Evolutionary conservation across 2,113 vertebrate species (phyloP), one percentile per base, ranked within the genome.

Genomic region (Suricata suricatta): DNA sequence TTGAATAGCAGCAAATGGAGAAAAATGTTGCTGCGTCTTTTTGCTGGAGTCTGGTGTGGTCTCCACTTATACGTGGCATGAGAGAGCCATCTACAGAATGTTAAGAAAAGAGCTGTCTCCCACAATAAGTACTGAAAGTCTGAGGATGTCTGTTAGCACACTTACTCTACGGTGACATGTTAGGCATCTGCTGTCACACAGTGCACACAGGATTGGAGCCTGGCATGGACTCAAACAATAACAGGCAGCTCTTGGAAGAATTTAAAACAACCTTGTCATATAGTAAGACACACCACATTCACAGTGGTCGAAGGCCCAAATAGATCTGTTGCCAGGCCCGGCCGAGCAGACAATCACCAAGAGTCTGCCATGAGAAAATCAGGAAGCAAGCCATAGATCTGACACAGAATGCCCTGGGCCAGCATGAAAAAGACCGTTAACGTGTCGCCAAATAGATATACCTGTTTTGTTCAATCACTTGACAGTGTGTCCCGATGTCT

Each of bases 11-110:
- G 68, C 77, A 90, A 95, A 92, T 0, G 21, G 71, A 94, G 44
- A 92, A 23, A 14, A 69, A 47, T 41, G 21, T 57, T 71, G n/a
- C n/a, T 71, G 27, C 74, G 63, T 86, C 33, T 47, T 91, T 97
- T 86, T 74, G 35, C 91, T 91, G 23, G 47, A 95, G 72, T 86
- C 68, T 95, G 44, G 2, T 35, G 33, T 64, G 79, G 90, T 52
- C 21, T 96, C 50, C 86, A n/a, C 79, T 85, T 96, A 95, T 97
- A 82, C 54, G 27, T 87, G 96, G 97, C 97, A 93, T 97, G 88
- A 98, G 97, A 97, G 98, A 97, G 97, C 98, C 97, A 97, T 93
- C 98, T 98, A 98, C 97, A 98, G 98, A 98, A 88, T 93, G 95
- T 91, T 96, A 86, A 47, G 95, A 52, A 96, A 92, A 98, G 85